Evolutionary conservation across 2,113 vertebrate species (phyloP).

Genomic region (Equus przewalskii): DNA sequence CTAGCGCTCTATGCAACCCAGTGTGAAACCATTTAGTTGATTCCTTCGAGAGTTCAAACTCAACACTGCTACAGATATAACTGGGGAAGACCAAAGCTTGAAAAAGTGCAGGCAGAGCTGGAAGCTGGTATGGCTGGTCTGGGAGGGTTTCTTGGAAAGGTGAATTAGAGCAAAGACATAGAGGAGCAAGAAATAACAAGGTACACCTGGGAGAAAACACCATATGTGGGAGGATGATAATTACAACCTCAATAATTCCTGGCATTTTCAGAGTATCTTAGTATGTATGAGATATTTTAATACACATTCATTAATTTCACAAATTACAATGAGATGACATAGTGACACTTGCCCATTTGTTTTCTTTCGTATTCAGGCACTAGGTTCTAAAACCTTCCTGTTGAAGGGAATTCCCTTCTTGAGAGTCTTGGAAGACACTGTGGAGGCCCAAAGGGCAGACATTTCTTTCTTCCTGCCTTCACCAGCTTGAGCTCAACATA

Average conservation of each 20-base stretch:
- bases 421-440: neutral
- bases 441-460: neutral
- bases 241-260: neutral
- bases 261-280: neutral
- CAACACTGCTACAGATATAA: neutral
- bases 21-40: neutral
- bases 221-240: neutral
- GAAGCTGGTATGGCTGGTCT: neutral
- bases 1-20: neutral
- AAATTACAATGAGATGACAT: neutral
- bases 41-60: neutral
- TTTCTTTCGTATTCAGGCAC: neutral
- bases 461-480: neutral
- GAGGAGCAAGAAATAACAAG: neutral
- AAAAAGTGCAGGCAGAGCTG: neutral
- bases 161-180: neutral
- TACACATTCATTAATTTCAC: neutral
- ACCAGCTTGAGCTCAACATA: neutral
- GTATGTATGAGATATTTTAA: neutral
- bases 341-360: neutral
- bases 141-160: neutral
- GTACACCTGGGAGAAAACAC: neutral
- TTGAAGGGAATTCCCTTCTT: neutral
- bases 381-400: neutral
- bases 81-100: neutral